Evolutionary conservation across 2,797 vertebrate species (phyloP).

Genomic region (Pelobates cultripes): DNA sequence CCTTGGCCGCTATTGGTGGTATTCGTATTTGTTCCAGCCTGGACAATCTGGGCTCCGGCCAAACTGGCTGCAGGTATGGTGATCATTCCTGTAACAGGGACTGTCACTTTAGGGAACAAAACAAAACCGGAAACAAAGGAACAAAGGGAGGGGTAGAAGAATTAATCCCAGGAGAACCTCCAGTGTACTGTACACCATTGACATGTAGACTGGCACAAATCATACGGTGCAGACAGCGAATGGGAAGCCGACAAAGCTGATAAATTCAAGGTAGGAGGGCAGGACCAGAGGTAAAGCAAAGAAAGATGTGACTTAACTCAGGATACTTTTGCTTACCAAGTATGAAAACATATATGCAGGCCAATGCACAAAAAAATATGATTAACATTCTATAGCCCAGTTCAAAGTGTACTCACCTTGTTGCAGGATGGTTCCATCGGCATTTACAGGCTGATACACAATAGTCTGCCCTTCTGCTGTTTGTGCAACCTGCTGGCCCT

Average conservation of each 20-base stretch:
- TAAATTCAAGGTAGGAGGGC: neutral
- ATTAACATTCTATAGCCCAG: neutral
- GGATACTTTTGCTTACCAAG: neutral
- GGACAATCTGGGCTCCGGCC: slow-evolving; percentile 96
- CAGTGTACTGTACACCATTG: slow-evolving; percentile 34
- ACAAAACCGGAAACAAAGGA: slow-evolving; percentile 61
- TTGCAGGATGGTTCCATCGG: slow-evolving; percentile 94
- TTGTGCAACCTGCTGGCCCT: slow-evolving; percentile 97
- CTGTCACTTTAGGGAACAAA: slow-evolving; percentile 79
- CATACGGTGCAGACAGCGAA: slow-evolving; percentile 11
- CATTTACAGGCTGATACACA: slow-evolving; percentile 97
- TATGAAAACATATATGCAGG: neutral
- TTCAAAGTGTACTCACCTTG: slow-evolving; percentile 79
- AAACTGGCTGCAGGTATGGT: slow-evolving; percentile 96
- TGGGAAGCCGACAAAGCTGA: neutral
- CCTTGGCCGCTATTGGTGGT: slow-evolving; percentile 95
- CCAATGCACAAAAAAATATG: neutral
- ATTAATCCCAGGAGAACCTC: slow-evolving; percentile 69
- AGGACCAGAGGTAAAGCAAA: neutral
- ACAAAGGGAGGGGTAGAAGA: slow-evolving; percentile 71
- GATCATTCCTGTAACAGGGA: slow-evolving; percentile 95
- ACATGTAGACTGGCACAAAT: slow-evolving; percentile 5
- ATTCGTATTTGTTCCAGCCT: slow-evolving; percentile 90
- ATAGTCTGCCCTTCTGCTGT: slow-evolving; percentile 98
- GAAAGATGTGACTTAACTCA: neutral